phyloP scores from a whole-genome alignment of 2,797 vertebrate genomes.

The Fistularia tabacaria region DNA sequence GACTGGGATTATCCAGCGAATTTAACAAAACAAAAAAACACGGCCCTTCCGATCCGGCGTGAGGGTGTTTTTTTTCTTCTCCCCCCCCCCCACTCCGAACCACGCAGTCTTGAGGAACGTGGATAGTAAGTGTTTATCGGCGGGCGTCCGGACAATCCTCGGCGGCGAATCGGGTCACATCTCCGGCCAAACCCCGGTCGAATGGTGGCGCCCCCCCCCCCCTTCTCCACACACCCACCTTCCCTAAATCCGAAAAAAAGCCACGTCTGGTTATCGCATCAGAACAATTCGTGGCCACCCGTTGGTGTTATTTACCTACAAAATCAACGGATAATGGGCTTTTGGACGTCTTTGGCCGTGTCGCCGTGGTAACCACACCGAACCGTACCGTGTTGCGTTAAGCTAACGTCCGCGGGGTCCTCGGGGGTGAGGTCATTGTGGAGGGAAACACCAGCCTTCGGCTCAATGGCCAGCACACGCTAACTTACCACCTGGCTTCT shows the following conservation, averaged over 20 bases:
- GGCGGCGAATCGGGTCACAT: constrained; percentile 1
- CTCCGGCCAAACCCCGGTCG: not conserved
- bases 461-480: constrained; percentile 16
- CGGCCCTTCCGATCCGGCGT: constrained; percentile 41
- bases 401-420: too few relatives aligned
- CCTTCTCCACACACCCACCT: too few relatives aligned
- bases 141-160: not conserved
- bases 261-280: too few relatives aligned
- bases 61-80: constrained; percentile 31
- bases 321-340: too few relatives aligned
- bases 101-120: constrained; percentile 66
- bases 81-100: constrained; percentile 52
- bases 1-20: constrained; percentile 46
- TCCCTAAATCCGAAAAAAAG: too few relatives aligned
- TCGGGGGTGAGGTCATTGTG: constrained; percentile 64
- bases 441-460: constrained; percentile 66
- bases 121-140: constrained; percentile 77
- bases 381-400: not conserved
- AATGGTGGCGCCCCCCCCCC: too few relatives aligned
- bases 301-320: too few relatives aligned
- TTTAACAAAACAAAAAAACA: constrained; percentile 51
- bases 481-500: constrained; percentile 5
- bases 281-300: too few relatives aligned
- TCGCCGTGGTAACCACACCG: not conserved
- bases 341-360: not conserved